phyloP scores from a whole-genome alignment of 1,140 invertebrate species.

The Bombus impatiens region DNA sequence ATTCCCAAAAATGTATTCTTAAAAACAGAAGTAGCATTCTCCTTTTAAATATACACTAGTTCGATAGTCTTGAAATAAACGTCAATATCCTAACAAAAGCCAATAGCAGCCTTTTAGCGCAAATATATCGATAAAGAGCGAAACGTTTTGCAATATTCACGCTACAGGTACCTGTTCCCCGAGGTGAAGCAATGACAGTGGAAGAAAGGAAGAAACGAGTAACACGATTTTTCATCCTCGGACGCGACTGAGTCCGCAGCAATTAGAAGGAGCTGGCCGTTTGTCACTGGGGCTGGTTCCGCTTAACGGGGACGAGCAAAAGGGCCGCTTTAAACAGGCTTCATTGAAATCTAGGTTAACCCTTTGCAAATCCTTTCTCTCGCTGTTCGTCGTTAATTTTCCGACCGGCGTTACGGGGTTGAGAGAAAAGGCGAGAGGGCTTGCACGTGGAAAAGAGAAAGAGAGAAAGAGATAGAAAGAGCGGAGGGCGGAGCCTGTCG shows the following conservation, averaged over 20 bases:
- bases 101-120: not conserved
- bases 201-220: not conserved
- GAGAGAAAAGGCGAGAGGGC: not conserved
- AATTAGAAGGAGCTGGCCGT: conserved; percentile 63
- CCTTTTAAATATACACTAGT: too few relatives aligned
- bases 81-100: not conserved
- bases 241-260: conserved; percentile 59
- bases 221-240: conserved; percentile 38
- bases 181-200: not conserved
- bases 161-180: not conserved
- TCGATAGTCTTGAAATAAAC: not conserved
- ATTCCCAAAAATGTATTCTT: too few relatives aligned
- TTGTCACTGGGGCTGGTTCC: conserved; percentile 53
- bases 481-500: not conserved
- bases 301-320: conserved; percentile 51
- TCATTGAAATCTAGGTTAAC: conserved; percentile 68
- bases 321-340: conserved; percentile 62
- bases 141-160: not conserved
- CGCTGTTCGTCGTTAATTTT: conserved; percentile 49
- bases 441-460: not conserved
- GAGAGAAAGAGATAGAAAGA: not conserved
- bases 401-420: conserved; percentile 12
- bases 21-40: too few relatives aligned
- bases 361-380: conserved; percentile 58
- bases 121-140: not conserved